phyloP scores from a whole-genome alignment of 2,113 vertebrate genomes.

The Hemiprocne comata region DNA sequence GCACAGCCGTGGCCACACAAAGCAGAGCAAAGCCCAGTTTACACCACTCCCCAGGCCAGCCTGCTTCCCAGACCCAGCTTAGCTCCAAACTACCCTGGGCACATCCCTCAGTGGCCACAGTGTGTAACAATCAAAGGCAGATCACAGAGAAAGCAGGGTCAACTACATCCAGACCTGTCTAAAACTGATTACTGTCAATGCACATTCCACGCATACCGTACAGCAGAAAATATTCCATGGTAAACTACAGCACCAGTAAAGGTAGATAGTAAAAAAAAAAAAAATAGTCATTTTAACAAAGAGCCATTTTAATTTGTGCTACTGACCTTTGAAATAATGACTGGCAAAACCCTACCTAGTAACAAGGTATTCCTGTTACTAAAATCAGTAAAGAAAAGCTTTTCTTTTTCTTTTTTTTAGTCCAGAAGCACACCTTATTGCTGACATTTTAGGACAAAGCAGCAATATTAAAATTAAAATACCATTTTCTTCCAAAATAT shows the following conservation, averaged over 20 bases:
- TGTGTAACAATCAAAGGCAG: not conserved
- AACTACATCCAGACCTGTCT: slow-evolving; percentile 37
- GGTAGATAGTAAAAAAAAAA: not conserved
- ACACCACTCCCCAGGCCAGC: not conserved
- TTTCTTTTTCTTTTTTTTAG: not conserved
- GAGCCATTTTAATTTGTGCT: not conserved
- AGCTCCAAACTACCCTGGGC: not conserved
- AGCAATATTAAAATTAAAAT: not conserved
- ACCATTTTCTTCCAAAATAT: not conserved
- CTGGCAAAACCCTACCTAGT: not conserved
- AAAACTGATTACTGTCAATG: not conserved
- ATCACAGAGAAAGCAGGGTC: not conserved
- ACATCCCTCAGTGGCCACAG: not conserved
- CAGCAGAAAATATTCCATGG: not conserved
- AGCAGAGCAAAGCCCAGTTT: not conserved
- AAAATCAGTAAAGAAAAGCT: not conserved
- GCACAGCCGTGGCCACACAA: accelerated
- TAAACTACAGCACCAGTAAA: not conserved
- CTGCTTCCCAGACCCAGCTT: accelerated
- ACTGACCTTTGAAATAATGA: not conserved
- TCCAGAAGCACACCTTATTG: not conserved
- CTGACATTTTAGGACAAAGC: not conserved
- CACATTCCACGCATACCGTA: not conserved
- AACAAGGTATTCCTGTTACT: not conserved
- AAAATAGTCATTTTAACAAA: not conserved